Percentiles rank a stretch among this genome's conserved stretches.
Evolutionary conservation across 1,140 invertebrate genomes (phyloP).

Genomic region (Caenorhabditis brenneri): DNA sequence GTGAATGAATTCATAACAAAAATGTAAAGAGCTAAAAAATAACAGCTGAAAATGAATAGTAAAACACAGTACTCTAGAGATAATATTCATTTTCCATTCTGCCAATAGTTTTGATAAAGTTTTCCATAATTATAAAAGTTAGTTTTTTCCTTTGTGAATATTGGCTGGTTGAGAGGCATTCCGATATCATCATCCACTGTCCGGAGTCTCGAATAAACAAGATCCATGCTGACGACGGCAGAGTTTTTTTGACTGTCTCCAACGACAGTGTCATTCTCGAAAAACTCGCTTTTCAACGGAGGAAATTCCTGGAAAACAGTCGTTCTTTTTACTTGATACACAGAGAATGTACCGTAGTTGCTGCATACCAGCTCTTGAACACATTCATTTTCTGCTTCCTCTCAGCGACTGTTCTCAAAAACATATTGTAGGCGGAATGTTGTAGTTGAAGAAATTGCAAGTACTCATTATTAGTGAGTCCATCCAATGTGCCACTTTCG

Average conservation of each 20-base stretch:
- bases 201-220: conserved; percentile 8
- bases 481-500: not conserved
- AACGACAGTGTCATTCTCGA: conserved; percentile 15
- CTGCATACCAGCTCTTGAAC: conserved; percentile 26
- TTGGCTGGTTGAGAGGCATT: conserved; percentile 14
- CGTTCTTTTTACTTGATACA: not conserved
- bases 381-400: conserved; percentile 18
- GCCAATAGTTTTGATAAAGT: conserved; percentile 9
- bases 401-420: not conserved
- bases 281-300: conserved; percentile 25
- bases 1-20: too few relatives aligned
- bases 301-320: conserved; percentile 2
- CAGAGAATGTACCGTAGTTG: not conserved
- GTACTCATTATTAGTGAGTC: conserved; percentile 2
- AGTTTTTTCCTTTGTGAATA: conserved; percentile 8
- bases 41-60: too few relatives aligned
- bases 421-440: conserved; percentile 1
- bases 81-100: conserved; percentile 7
- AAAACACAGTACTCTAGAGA: too few relatives aligned
- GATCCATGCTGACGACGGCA: not conserved
- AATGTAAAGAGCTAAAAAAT: too few relatives aligned
- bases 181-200: conserved; percentile 34
- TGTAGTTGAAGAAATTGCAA: conserved; percentile 19
- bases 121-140: conserved; percentile 39
- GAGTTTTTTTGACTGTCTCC: conserved; percentile 8